Evolutionary conservation across 2,113 vertebrate species (phyloP).

Genomic region (Leucopsar rothschildi): DNA sequence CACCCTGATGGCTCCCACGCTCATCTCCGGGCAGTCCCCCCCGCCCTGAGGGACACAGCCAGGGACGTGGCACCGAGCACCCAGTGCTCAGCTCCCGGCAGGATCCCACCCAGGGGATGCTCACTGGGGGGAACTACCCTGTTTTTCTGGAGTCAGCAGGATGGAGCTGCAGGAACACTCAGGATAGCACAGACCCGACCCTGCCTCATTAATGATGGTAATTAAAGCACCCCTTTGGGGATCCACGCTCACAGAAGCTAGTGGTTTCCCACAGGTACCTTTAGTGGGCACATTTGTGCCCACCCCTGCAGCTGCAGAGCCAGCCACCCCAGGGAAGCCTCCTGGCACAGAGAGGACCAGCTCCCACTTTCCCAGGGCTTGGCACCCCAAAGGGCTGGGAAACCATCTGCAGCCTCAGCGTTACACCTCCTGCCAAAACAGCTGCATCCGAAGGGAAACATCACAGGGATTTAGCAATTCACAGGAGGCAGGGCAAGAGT

Average conservation of each 20-base stretch:
- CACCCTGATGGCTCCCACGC: slow-evolving; percentile 85
- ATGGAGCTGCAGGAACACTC: not conserved
- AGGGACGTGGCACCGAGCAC: accelerated
- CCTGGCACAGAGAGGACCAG: not conserved
- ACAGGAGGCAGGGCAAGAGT: not conserved
- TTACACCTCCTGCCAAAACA: not conserved
- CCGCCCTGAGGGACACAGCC: slow-evolving; percentile 76
- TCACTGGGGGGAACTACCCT: accelerated
- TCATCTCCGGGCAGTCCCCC: slow-evolving; percentile 95
- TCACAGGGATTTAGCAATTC: not conserved
- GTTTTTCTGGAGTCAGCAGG: accelerated
- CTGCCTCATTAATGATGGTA: accelerated
- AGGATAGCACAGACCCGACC: accelerated
- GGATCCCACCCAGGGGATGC: not conserved
- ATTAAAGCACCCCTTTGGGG: not conserved
- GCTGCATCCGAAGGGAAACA: not conserved
- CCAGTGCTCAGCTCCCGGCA: not conserved
- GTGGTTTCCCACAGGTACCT: not conserved
- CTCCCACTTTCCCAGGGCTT: not conserved
- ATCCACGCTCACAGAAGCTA: not conserved
- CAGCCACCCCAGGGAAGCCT: too few relatives aligned
- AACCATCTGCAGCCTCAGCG: not conserved
- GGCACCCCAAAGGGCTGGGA: not conserved
- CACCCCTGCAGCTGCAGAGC: not conserved
- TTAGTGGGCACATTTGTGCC: accelerated